Evolutionary conservation across 2,113 vertebrate genomes (phyloP).

Genomic region (Oryctolagus cuniculus): DNA sequence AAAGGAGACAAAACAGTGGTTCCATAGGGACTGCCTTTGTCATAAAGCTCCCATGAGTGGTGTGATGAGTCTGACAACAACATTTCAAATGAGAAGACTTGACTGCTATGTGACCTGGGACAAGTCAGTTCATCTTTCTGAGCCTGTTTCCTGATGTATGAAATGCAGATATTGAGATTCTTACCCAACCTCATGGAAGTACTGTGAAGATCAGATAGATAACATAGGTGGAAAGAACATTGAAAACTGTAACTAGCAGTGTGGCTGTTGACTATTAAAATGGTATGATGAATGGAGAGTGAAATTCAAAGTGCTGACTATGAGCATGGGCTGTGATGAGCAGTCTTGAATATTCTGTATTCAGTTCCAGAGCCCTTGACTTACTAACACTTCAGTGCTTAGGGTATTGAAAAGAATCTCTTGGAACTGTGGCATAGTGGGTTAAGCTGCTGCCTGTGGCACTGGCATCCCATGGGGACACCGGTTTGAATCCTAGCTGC

Average conservation of each 20-base stretch:
- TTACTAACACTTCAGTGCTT: neutral
- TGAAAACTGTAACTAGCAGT: conserved; percentile 26
- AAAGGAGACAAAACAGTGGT: conserved; percentile 15
- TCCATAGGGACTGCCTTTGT: conserved; percentile 30
- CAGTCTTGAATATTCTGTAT: neutral
- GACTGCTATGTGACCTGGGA: neutral
- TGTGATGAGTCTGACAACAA: neutral
- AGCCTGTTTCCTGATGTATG: neutral
- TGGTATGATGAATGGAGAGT: conserved; percentile 37
- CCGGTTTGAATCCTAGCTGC: too few species aligned
- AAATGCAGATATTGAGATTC: neutral
- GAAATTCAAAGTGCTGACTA: neutral
- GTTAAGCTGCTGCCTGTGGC: too few species aligned
- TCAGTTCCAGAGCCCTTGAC: neutral
- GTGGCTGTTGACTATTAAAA: conserved; percentile 36
- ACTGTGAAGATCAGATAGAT: conserved; percentile 24
- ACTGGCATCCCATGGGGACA: too few species aligned
- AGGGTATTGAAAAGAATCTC: conserved; percentile 12
- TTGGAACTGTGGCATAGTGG: too few species aligned
- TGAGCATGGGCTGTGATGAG: neutral
- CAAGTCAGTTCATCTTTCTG: conserved; percentile 14
- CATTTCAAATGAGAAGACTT: conserved; percentile 47
- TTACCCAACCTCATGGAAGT: neutral
- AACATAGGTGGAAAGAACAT: neutral
- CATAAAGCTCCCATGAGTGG: neutral